phyloP scores from a whole-genome alignment of 2,113 vertebrate species.

The Poeciliopsis retropinna region DNA sequence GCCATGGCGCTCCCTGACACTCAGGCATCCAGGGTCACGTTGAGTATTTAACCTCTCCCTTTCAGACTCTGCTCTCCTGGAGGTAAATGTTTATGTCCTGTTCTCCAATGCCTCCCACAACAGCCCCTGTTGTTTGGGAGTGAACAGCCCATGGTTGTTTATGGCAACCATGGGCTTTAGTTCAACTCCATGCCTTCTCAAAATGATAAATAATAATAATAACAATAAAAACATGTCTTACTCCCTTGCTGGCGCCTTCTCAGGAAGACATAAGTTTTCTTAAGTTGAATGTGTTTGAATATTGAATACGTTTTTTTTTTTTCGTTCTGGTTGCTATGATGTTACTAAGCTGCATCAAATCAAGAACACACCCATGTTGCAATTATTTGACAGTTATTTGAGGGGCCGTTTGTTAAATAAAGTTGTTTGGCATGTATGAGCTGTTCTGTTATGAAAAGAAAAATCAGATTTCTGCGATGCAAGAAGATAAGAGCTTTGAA shows the following conservation, averaged over 20 bases:
- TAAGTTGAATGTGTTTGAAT: slow-evolving; percentile 30
- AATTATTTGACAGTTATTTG: slow-evolving; percentile 1
- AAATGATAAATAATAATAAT: slow-evolving; percentile 13
- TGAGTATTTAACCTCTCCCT: slow-evolving; percentile 33
- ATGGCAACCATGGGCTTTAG: slow-evolving; percentile 36
- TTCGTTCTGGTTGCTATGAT: slow-evolving; percentile 50
- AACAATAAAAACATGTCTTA: slow-evolving; percentile 13
- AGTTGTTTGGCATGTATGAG: background rate
- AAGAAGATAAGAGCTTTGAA: background rate
- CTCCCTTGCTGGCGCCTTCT: slow-evolving; percentile 23
- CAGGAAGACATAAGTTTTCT: slow-evolving; percentile 47
- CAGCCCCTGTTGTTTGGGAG: slow-evolving; percentile 47
- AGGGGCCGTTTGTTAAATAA: background rate
- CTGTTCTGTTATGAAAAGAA: background rate
- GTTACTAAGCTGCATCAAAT: background rate
- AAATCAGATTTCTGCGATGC: background rate
- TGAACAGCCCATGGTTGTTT: no score
- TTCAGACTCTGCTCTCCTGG: slow-evolving; percentile 10
- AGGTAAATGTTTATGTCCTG: slow-evolving; percentile 26
- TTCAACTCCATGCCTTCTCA: slow-evolving; percentile 47
- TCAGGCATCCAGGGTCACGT: slow-evolving; percentile 52
- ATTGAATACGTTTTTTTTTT: slow-evolving; percentile 11
- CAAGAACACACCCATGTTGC: background rate
- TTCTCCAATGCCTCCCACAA: slow-evolving; percentile 15
- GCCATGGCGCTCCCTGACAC: slow-evolving; percentile 44